phyloP scores from a whole-genome alignment of 2,888 invertebrate species.

The Rotaria macrura region DNA sequence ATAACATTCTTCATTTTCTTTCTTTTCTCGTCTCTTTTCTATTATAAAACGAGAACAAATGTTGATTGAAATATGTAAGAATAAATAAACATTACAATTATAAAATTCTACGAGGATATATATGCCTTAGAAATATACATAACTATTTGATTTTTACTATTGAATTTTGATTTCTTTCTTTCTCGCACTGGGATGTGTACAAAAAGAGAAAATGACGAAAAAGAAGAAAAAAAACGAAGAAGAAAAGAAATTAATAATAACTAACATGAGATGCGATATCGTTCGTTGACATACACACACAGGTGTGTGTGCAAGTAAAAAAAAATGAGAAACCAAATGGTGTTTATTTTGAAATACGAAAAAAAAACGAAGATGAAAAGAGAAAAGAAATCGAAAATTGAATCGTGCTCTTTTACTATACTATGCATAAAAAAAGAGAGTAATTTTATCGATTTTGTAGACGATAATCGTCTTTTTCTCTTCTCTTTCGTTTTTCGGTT shows the following conservation, averaged over 20 bases:
- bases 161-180: background rate
- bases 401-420: background rate
- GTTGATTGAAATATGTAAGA: background rate
- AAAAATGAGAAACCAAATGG: background rate
- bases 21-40: background rate
- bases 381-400: background rate
- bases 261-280: background rate
- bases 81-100: slow-evolving; percentile 11
- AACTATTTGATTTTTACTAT: slow-evolving; percentile 7
- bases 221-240: background rate
- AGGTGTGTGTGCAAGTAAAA: background rate
- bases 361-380: background rate
- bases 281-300: slow-evolving; percentile 3
- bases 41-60: background rate
- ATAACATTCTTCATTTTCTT: background rate
- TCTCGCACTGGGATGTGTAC: background rate
- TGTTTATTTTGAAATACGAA: slow-evolving; percentile 8
- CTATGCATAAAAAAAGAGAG: background rate
- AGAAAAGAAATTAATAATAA: background rate
- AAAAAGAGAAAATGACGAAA: background rate
- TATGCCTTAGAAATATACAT: background rate
- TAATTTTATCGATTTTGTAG: slow-evolving; percentile 14
- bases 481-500: background rate
- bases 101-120: background rate
- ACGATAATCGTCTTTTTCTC: background rate